phyloP scores from a whole-genome alignment of 1,140 invertebrate genomes.

The Diuraphis noxia region DNA sequence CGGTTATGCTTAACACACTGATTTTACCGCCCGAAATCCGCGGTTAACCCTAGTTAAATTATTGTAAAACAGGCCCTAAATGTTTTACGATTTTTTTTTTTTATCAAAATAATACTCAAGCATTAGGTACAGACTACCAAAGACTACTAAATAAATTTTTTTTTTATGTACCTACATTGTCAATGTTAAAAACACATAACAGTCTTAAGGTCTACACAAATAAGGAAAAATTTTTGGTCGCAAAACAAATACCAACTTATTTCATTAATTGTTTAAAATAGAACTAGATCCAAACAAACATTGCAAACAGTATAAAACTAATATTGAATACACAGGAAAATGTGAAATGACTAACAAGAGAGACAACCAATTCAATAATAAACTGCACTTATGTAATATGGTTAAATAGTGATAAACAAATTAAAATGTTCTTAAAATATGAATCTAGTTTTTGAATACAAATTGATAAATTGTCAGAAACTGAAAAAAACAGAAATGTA shows the following conservation, averaged over 20 bases:
- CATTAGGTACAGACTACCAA: no score
- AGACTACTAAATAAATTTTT: no score
- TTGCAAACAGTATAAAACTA: background rate
- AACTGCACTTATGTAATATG: background rate
- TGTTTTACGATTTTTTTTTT: no score
- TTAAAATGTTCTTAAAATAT: background rate
- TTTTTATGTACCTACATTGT: no score
- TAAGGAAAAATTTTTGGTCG: background rate
- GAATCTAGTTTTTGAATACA: background rate
- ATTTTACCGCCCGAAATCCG: no score
- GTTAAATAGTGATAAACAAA: background rate
- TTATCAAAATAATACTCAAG: no score
- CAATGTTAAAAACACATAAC: background rate
- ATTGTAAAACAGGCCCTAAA: no score
- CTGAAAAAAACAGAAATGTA: background rate
- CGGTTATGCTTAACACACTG: no score
- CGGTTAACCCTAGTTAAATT: no score
- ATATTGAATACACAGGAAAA: background rate
- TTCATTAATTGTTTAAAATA: conserved; percentile 1
- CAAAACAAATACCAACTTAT: background rate
- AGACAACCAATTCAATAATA: background rate
- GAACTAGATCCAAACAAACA: background rate
- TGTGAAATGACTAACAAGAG: background rate
- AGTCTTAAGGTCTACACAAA: background rate
- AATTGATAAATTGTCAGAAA: background rate